Evolutionary conservation across 1,140 invertebrate genomes (phyloP).

Genomic region (Leptopilina clavipes): DNA sequence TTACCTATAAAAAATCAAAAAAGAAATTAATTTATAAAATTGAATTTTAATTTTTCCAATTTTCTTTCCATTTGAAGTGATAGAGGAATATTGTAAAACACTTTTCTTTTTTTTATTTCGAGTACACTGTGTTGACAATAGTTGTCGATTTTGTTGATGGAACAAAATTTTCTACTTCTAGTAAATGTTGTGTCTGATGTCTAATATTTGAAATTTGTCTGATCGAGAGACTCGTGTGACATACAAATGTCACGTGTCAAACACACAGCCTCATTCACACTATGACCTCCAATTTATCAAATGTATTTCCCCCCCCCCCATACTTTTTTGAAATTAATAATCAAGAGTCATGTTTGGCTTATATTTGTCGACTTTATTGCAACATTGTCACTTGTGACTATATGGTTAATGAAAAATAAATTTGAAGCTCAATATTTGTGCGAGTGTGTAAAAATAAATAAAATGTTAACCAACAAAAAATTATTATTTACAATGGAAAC

Average conservation of each 20-base stretch:
- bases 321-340: slow-evolving; percentile 24
- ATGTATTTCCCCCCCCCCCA: not conserved
- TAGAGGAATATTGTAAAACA: no score
- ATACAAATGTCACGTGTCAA: slow-evolving; percentile 56
- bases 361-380: not conserved
- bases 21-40: no score
- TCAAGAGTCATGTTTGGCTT: not conserved
- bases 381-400: not conserved
- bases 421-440: no score
- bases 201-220: slow-evolving; percentile 47
- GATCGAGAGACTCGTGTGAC: slow-evolving; percentile 56
- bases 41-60: not conserved
- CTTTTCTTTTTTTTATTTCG: not conserved
- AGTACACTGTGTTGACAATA: slow-evolving; percentile 8
- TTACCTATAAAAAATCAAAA: no score
- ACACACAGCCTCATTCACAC: slow-evolving; percentile 52
- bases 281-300: slow-evolving; percentile 51
- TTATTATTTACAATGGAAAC: no score
- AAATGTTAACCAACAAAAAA: no score
- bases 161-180: not conserved
- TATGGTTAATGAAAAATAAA: no score
- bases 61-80: not conserved
- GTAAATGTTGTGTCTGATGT: slow-evolving; percentile 26
- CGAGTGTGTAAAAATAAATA: no score
- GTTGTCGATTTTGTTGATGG: slow-evolving; percentile 4